These are phyloP conservation scores for Timema podura DNA, from an alignment of 2,888 invertebrate species.

Conservation along the genomic window DNA sequence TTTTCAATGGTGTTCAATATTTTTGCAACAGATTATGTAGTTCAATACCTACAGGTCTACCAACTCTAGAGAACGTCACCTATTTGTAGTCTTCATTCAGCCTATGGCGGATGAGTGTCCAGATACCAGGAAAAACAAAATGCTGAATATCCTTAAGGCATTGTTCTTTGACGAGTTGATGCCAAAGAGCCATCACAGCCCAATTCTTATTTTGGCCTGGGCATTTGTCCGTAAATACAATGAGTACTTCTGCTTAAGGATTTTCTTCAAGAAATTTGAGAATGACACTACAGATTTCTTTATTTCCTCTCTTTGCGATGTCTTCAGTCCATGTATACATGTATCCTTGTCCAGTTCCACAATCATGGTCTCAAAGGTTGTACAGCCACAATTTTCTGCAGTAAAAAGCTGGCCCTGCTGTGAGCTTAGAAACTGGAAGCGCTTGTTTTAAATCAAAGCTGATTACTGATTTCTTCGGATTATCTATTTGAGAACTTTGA, in stretches of 20 bases:
- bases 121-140: not conserved
- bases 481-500: not conserved
- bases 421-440: slow-evolving; percentile 1
- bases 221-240: not conserved
- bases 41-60: not conserved
- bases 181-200: not conserved
- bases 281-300: slow-evolving; percentile 3
- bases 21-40: not conserved
- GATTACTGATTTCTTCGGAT: not conserved
- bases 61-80: not conserved
- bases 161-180: slow-evolving; percentile 2
- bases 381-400: not conserved
- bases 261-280: not conserved
- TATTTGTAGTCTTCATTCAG: not conserved
- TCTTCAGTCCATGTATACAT: not conserved
- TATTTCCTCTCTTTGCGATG: slow-evolving; percentile 4
- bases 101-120: not conserved
- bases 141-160: not conserved
- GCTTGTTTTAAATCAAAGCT: slow-evolving; percentile 5
- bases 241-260: not conserved
- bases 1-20: not conserved
- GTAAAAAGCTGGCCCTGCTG: not conserved
- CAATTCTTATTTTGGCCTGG: slow-evolving; percentile 5
- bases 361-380: not conserved
- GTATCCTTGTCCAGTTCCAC: slow-evolving; percentile 3